These are phyloP conservation scores for Ceraclea dissimilis DNA, from an alignment of 2,888 invertebrate species.

Conservation along the genomic window DNA sequence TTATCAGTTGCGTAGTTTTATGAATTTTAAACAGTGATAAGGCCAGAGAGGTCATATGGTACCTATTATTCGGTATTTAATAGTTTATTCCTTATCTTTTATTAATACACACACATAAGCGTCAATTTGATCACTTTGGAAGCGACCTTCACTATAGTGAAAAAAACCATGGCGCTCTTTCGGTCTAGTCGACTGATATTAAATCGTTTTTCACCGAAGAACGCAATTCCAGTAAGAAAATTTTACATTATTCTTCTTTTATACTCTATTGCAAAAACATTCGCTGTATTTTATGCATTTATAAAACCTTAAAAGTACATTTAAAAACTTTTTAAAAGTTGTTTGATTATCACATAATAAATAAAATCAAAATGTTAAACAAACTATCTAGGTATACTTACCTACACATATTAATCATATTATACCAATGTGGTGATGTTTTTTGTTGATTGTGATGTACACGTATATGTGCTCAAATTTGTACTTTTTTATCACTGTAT, in stretches of 20 bases:
- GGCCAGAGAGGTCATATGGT: neutral
- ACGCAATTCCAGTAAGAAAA: constrained; percentile 12
- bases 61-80: neutral
- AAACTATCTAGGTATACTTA: too few relatives aligned
- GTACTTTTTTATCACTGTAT: too few relatives aligned
- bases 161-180: constrained; percentile 8
- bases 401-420: too few relatives aligned
- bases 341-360: neutral
- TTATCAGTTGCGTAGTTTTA: neutral
- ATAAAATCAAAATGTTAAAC: too few relatives aligned
- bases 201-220: constrained; percentile 6
- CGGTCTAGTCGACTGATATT: neutral
- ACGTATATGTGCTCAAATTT: too few relatives aligned
- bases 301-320: too few relatives aligned
- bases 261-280: too few relatives aligned
- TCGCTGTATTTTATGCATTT: too few relatives aligned
- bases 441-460: too few relatives aligned
- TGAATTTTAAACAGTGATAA: neutral
- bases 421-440: too few relatives aligned
- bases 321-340: neutral
- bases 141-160: too few relatives aligned
- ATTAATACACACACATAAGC: neutral
- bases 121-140: too few relatives aligned
- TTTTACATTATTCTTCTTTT: neutral
- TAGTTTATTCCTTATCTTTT: neutral